Base-by-base conservation (phyloP, 2,113 vertebrate species). In the Solea senegalensis region DNA sequence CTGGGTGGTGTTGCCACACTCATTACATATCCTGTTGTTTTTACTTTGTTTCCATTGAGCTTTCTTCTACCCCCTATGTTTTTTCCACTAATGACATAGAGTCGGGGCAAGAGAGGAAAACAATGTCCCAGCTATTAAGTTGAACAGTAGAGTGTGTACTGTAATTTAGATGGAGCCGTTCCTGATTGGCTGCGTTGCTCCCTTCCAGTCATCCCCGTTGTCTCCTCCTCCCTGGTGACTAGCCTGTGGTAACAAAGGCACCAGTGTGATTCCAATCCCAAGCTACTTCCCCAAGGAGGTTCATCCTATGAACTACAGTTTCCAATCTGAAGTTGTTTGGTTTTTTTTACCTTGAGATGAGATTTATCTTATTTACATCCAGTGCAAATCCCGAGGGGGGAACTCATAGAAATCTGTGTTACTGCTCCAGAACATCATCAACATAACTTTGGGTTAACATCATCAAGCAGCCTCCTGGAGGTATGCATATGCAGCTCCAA, bases 301-400 rank as follows among this genome's bases (percentile, higher is more conserved):
- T 58, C 74, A 39, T 79, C 71, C 90, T 89, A 90, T 86, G 87
- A 90, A 80, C 89, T 78, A 59, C 64, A 70, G 65, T 79, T 80
- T 85, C 83, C 60, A 79, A 52, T 80, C 56, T 76, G 72, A 85
- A 86, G 78, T 76, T 65, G 45, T 12, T 65, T 51, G 72, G 9
- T 44, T 44, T 44, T 45, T 78, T 74, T 84, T 89, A 84, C 77
- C 79, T 87, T 88, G 72, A 81, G 77, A 78, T 85, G 53, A 48
- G 50, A 69, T 65, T 67, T 54, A 44, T 82, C 46, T 10, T 51
- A 64, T 50, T 21, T 28, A 8, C 8, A 2, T 65, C 66, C 51
- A 75, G 21, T 56, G 46, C 2, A 10, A 10, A 5, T 74, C 80
- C 84, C 66, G 12, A 77, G 77, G 81, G 70, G 56, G 76, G 55